These are phyloP conservation scores for Trissonchulus latispiculum DNA, from an alignment of 2,888 invertebrate species.

Conservation along the genomic window DNA sequence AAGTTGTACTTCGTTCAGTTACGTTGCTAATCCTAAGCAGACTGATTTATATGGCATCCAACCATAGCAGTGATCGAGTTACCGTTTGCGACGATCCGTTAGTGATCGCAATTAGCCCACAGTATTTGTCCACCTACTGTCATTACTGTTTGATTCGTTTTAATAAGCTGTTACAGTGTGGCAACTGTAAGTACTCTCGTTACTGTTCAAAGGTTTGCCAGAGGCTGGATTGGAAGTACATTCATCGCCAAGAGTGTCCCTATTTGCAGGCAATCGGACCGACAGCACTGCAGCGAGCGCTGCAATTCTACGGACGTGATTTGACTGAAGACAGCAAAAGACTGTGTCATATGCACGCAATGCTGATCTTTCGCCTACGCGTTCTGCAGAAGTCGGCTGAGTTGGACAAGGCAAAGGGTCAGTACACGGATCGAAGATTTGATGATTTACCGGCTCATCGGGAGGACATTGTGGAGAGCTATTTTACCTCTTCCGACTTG, in stretches of 20 bases:
- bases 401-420: not conserved
- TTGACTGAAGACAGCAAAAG: not conserved
- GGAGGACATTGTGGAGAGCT: not conserved
- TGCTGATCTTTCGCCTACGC: not conserved
- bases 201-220: not conserved
- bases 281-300: not conserved
- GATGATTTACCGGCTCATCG: not conserved
- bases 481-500: not conserved
- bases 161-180: not conserved
- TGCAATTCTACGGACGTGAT: not conserved
- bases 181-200: not conserved
- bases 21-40: too few species aligned
- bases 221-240: not conserved
- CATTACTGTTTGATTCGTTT: not conserved
- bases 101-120: not conserved
- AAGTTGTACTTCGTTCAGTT: too few species aligned
- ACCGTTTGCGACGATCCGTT: not conserved
- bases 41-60: too few species aligned
- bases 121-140: not conserved
- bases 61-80: not conserved
- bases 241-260: not conserved
- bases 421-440: not conserved
- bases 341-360: not conserved
- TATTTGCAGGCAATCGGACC: not conserved
- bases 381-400: not conserved